These are phyloP conservation scores for Erinaceus europaeus DNA, from an alignment of 2,113 vertebrate species.

Conservation along the genomic window DNA sequence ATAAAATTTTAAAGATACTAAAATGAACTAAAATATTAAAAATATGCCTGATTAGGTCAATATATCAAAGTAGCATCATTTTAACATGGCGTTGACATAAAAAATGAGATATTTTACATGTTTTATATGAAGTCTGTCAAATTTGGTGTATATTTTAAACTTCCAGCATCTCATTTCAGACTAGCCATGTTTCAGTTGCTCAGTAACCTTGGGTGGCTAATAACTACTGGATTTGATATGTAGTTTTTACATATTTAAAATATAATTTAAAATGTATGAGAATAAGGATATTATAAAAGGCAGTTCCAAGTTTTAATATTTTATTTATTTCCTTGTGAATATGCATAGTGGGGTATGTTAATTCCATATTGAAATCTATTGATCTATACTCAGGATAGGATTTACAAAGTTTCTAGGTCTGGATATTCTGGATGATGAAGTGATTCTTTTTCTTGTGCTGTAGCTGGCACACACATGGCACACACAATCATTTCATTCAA, in stretches of 20 bases:
- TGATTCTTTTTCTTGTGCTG: too few relatives aligned
- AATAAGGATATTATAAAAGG: not conserved
- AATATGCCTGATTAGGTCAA: too few relatives aligned
- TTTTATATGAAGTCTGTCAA: conserved; percentile 35
- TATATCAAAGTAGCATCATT: too few relatives aligned
- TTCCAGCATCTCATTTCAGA: conserved; percentile 14
- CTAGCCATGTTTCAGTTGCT: not conserved
- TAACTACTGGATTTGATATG: not conserved
- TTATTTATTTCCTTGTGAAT: not conserved
- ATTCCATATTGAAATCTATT: not conserved
- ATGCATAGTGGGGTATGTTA: not conserved
- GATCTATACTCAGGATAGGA: not conserved
- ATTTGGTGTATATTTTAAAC: conserved; percentile 16
- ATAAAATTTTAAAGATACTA: too few relatives aligned
- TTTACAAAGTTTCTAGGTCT: conserved; percentile 14
- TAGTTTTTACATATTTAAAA: conserved; percentile 13
- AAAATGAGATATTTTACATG: not conserved
- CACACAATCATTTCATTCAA: not conserved
- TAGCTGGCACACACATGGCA: too few relatives aligned
- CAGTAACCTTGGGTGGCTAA: not conserved
- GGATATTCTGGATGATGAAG: not conserved
- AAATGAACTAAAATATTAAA: too few relatives aligned
- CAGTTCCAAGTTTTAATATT: conserved; percentile 26
- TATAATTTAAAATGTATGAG: conserved; percentile 6
- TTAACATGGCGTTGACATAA: conserved; percentile 2